A percentile compares a stretch with the other conserved stretches of the same genome.
These are phyloP conservation scores for Xestia rhomboidea DNA, from an alignment of 2,888 invertebrate genomes.

Conservation along the genomic window DNA sequence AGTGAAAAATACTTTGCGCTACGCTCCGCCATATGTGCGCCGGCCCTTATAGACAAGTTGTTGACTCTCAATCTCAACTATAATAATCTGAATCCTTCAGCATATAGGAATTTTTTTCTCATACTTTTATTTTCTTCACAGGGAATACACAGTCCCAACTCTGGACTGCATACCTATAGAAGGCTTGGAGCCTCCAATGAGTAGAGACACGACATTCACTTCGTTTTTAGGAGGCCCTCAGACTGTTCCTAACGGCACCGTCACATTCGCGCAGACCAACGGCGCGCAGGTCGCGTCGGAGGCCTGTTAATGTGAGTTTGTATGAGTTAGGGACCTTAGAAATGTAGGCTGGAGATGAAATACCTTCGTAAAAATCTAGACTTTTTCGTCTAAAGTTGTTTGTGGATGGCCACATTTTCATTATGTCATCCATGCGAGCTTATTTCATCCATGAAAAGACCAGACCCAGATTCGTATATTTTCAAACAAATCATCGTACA, in stretches of 20 bases:
- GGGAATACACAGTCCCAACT: constrained; percentile 89
- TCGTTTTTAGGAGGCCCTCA: constrained; percentile 89
- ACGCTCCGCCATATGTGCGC: no score
- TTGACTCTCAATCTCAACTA: no score
- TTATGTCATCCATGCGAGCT: constrained; percentile 25
- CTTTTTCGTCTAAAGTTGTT: background rate
- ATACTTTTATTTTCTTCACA: constrained; percentile 64
- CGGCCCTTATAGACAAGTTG: no score
- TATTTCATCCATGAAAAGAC: constrained; percentile 27
- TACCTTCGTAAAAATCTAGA: background rate
- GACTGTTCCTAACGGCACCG: constrained; percentile 77
- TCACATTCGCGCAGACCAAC: constrained; percentile 73
- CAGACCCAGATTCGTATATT: constrained; percentile 13
- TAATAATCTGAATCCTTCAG: background rate
- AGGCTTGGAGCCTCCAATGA: constrained; percentile 88
- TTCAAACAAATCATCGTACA: constrained; percentile 8
- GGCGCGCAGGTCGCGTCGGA: constrained; percentile 70
- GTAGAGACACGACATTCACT: constrained; percentile 89
- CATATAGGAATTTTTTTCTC: no score
- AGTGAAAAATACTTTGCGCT: no score
- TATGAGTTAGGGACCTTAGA: constrained; percentile 29
- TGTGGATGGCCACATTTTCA: background rate
- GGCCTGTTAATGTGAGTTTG: constrained; percentile 64
- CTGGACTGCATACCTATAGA: constrained; percentile 89
- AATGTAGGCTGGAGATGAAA: constrained; percentile 25